A percentile compares a stretch with the other conserved stretches of the same genome.
Conservation (phyloP, 2,797 vertebrate species). For the Naso thynnoides region DNA sequence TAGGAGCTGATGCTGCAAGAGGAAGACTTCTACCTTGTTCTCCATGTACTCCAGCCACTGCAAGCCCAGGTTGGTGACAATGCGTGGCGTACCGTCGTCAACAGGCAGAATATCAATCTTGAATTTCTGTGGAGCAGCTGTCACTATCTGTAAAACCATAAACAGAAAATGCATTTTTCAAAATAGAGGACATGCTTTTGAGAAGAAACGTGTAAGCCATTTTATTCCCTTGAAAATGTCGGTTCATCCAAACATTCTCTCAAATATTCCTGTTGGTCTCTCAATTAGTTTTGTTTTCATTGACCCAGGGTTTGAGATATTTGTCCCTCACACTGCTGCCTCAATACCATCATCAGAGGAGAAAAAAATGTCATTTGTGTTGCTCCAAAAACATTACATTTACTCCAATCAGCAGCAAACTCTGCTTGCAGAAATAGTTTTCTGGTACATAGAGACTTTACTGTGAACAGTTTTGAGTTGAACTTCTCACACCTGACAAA, state of each 20-base stretch:
- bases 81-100: constrained; percentile 92
- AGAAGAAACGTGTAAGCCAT: neutral
- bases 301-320: neutral
- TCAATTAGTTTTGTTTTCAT: neutral
- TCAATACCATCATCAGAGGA: neutral
- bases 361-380: too few relatives aligned
- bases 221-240: neutral
- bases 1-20: neutral
- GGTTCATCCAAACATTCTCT: neutral
- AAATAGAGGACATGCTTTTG: neutral
- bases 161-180: neutral
- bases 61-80: constrained; percentile 94
- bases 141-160: constrained; percentile 86
- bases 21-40: constrained; percentile 85
- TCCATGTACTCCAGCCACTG: constrained; percentile 96
- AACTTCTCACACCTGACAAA: neutral
- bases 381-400: neutral
- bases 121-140: constrained; percentile 92
- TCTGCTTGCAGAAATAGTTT: neutral
- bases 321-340: neutral
- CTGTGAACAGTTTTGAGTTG: neutral
- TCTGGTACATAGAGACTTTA: neutral
- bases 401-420: neutral
- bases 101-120: constrained; percentile 92
- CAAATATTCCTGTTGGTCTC: neutral